Percentiles rank a stretch among this genome's conserved stretches.
These are phyloP conservation scores for Heliconius hermathena DNA, from an alignment of 1,140 invertebrate genomes.

Conservation along the genomic window DNA sequence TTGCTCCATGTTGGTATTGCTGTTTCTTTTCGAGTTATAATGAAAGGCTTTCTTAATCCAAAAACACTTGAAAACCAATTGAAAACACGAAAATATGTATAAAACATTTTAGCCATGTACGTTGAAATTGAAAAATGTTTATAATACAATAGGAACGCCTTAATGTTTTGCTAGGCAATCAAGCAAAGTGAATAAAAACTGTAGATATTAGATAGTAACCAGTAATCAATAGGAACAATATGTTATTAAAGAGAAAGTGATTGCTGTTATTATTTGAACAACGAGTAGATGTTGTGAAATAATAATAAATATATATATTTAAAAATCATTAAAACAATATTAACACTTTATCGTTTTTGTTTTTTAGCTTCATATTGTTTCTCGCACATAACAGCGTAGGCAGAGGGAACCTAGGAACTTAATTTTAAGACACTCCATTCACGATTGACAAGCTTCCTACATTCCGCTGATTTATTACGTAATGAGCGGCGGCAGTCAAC, in stretches of 20 bases:
- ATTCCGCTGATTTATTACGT: too few relatives aligned
- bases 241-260: not conserved
- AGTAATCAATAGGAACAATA: not conserved
- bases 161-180: not conserved
- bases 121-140: not conserved
- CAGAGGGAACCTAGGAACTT: too few relatives aligned
- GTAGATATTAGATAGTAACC: not conserved
- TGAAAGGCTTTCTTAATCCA: constrained; percentile 52
- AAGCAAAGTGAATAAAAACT: not conserved
- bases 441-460: too few relatives aligned
- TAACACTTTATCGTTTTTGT: not conserved
- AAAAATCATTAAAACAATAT: not conserved
- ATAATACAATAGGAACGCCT: not conserved
- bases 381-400: too few relatives aligned
- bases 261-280: not conserved
- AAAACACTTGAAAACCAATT: constrained; percentile 51
- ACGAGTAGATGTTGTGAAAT: not conserved
- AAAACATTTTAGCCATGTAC: constrained; percentile 50
- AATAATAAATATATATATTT: not conserved
- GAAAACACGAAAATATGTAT: constrained; percentile 52
- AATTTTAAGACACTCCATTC: too few relatives aligned
- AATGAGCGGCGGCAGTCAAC: too few relatives aligned
- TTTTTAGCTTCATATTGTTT: too few relatives aligned
- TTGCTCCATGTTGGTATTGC: constrained; percentile 22
- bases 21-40: not conserved